phyloP scores from a whole-genome alignment of 2,113 vertebrate genomes.

The Phrynosoma platyrhinos region DNA sequence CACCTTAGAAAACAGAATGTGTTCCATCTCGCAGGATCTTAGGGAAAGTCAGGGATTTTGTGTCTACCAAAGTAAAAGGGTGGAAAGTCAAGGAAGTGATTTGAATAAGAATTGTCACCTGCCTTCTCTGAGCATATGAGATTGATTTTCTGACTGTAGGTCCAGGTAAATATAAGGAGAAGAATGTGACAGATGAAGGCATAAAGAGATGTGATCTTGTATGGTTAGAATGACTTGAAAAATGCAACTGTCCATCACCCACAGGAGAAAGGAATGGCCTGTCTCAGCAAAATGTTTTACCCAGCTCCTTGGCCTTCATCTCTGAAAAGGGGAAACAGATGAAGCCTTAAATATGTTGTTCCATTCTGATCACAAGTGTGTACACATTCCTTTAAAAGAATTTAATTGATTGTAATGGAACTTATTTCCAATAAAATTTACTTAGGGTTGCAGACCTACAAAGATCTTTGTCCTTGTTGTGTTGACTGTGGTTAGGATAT shows the following conservation, averaged over 20 bases:
- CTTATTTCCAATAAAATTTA: neutral
- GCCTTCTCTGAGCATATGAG: constrained; percentile 47
- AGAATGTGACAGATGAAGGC: constrained; percentile 64
- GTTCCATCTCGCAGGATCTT: constrained; percentile 21
- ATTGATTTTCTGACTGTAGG: constrained; percentile 61
- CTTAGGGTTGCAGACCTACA: neutral
- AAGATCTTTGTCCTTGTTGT: neutral
- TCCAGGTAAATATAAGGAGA: constrained; percentile 40
- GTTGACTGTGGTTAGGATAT: neutral
- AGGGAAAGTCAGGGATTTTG: constrained; percentile 7
- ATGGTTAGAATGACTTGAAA: constrained; percentile 68
- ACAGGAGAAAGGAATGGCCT: constrained; percentile 47
- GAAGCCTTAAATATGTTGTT: constrained; percentile 12
- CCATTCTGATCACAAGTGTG: neutral
- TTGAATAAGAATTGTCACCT: constrained; percentile 61
- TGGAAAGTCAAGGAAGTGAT: constrained; percentile 37
- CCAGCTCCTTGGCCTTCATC: neutral
- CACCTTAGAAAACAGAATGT: constrained; percentile 22
- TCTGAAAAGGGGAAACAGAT: constrained; percentile 20
- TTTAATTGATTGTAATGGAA: constrained; percentile 1
- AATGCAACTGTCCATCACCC: constrained; percentile 56
- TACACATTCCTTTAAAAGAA: neutral
- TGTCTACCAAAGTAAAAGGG: constrained; percentile 45
- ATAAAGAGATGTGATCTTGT: constrained; percentile 54
- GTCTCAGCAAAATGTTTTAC: constrained; percentile 33